phyloP scores from a whole-genome alignment of 1,140 invertebrate species.

The Tetramorium parvispinum region DNA sequence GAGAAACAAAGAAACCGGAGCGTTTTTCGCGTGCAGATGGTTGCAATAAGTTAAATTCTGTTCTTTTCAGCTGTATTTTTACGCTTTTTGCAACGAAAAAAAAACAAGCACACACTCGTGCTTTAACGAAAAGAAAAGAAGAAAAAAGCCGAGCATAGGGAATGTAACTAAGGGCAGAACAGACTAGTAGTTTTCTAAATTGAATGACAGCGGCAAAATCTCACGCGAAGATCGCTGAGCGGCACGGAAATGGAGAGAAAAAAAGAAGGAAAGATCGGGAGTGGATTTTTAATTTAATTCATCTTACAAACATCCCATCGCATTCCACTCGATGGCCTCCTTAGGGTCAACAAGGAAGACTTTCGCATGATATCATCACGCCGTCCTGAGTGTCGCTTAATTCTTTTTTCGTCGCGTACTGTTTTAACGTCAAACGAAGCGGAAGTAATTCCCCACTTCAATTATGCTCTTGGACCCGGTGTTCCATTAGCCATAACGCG shows the following conservation, averaged over 20 bases:
- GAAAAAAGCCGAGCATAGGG: not conserved
- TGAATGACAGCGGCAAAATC: conserved; percentile 46
- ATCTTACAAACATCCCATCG: conserved; percentile 48
- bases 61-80: conserved; percentile 44
- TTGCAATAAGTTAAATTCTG: conserved; percentile 46
- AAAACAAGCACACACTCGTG: not conserved
- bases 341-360: conserved; percentile 26
- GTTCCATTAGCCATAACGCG: conserved; percentile 52
- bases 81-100: not conserved
- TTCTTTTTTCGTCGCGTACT: conserved; percentile 39
- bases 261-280: not conserved
- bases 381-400: conserved; percentile 10
- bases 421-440: conserved; percentile 51
- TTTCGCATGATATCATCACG: conserved; percentile 42
- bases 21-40: conserved; percentile 27
- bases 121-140: conserved; percentile 4
- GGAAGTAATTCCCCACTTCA: conserved; percentile 54
- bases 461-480: conserved; percentile 48
- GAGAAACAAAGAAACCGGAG: conserved; percentile 8
- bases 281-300: conserved; percentile 50
- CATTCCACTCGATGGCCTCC: conserved; percentile 20
- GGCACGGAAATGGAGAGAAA: not conserved
- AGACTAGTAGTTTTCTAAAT: conserved; percentile 28
- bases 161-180: conserved; percentile 15
- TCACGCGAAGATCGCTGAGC: conserved; percentile 13